Base-by-base conservation (phyloP, 1,140 invertebrate species). In the Aphidius gifuensis region DNA sequence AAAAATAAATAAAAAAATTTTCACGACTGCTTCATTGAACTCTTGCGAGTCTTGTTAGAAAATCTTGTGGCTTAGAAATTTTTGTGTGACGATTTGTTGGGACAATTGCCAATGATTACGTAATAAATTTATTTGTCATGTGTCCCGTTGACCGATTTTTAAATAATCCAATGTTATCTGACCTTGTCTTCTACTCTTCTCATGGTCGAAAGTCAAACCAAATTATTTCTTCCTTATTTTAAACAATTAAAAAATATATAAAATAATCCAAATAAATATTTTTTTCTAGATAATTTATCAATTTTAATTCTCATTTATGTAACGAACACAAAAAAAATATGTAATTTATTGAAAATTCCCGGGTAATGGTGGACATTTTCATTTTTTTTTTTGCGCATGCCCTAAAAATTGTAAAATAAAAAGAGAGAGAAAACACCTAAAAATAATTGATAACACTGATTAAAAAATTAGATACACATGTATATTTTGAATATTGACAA, bases 161-260 rank as follows among this genome's bases (percentile, higher is more conserved):
- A 71, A 63, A 60, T 64, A 56, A 46, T 59, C 56, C 69, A 64
- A 64, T 63, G 58, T 42, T 39, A 55, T 67, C 70, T 76, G 74
- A 78, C 78, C 78, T 79, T 80, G 76, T 66, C 66, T 73, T n/a
- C n/a, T n/a, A n/a, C n/a, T n/a, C n/a, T n/a, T 71, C 70, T 71
- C 69, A 66, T 66, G 60, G 58, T 46, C 61, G 58, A 56, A 64
- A 44, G 58, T 46, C 61, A 60, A 56, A 64, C n/a, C 56, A 42
- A 63, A 38, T 45, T 44, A 53, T 38, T 64, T 48, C 46, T 40
- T 61, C 63, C 63, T 53, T 58, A 61, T 66, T 40, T 40, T 1
- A 38, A 64, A 16, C 44, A 42, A 16, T 16, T 9, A 42, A 7
- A 9, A n/a, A 47, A 32, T 62, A 9, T 39, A 40, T n/a, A n/a